Conservation (phyloP, 1,140 invertebrate species). For the Zaprionus tsacasi region DNA sequence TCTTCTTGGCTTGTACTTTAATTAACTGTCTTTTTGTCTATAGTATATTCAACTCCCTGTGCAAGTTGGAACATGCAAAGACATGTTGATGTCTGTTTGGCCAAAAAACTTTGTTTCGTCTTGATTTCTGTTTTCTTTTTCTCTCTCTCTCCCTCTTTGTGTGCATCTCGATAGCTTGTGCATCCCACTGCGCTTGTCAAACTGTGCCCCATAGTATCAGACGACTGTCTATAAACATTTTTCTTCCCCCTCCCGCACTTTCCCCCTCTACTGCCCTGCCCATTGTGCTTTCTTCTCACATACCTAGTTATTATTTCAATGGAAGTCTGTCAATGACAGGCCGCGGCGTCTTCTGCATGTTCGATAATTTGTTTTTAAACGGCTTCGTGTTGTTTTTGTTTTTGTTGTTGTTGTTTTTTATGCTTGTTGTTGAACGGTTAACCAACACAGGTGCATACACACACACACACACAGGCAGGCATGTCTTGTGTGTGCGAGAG, state of each 20-base stretch:
- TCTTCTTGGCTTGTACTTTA: neutral
- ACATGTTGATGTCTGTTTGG: neutral
- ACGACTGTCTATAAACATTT: conserved; percentile 58
- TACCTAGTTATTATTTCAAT: conserved; percentile 66
- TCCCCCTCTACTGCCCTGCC: neutral
- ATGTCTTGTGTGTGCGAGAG: conserved; percentile 41
- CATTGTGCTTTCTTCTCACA: conserved; percentile 20
- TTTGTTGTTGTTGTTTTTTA: conserved; percentile 29
- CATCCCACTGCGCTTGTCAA: conserved; percentile 41
- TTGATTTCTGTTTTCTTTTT: neutral
- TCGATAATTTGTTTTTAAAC: conserved; percentile 82
- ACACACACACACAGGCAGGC: conserved; percentile 6
- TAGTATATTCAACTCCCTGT: neutral
- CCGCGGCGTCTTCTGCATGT: conserved; percentile 60
- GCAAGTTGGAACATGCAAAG: neutral
- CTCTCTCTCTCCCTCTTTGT: neutral
- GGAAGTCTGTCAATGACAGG: conserved; percentile 64
- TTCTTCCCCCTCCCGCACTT: conserved; percentile 1
- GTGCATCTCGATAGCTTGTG: neutral
- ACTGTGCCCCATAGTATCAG: conserved; percentile 51
- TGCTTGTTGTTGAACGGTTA: conserved; percentile 61
- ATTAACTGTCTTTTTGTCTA: conserved; percentile 14
- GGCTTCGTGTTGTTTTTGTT: conserved; percentile 43
- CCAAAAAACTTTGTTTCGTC: neutral
- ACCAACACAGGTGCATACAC: conserved; percentile 61